These are phyloP conservation scores for Paramormyrops hopkinsi DNA, from an alignment of 2,797 vertebrate genomes.

Conservation along the genomic window DNA sequence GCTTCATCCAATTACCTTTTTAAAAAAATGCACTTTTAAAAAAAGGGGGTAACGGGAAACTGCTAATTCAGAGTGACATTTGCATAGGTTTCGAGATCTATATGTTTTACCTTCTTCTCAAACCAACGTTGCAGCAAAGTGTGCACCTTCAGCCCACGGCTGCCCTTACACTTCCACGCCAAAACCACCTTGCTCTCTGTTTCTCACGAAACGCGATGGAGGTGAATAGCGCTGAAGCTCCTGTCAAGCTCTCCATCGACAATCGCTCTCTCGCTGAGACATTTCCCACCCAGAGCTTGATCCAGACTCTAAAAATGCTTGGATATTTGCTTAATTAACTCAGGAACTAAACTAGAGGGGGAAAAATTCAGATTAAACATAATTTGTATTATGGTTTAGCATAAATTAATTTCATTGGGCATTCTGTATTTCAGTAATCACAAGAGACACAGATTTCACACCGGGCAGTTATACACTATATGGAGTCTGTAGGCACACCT, in stretches of 20 bases:
- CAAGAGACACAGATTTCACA: neutral
- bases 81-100: neutral
- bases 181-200: neutral
- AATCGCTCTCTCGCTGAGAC: neutral
- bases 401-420: neutral
- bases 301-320: neutral
- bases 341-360: neutral
- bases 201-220: neutral
- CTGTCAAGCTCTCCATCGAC: neutral
- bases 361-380: neutral
- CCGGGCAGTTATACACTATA: too few species aligned
- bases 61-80: neutral
- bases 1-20: neutral
- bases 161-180: neutral
- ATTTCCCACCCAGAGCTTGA: neutral
- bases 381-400: neutral
- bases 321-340: neutral
- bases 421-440: neutral
- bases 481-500: too few species aligned
- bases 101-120: neutral
- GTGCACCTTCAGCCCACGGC: neutral
- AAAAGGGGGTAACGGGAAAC: neutral
- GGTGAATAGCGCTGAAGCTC: neutral
- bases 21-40: neutral
- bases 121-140: neutral